A percentile compares a stretch with the other conserved stretches of the same genome.
Evolutionary conservation across 2,888 invertebrate species (phyloP).

Genomic region (Drosophila trichaetosa): DNA sequence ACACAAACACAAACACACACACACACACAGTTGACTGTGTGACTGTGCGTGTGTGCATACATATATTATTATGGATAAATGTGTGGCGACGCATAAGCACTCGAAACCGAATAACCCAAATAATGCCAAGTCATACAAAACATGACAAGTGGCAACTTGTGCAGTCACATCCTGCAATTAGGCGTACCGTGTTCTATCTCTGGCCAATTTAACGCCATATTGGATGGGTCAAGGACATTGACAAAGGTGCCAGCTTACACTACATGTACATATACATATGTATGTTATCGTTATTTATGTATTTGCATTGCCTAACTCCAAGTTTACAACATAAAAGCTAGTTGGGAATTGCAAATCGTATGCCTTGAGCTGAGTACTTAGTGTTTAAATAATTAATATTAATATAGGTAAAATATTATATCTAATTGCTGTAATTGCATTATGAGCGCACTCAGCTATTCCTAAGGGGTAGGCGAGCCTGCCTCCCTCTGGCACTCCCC

Average conservation of each 20-base stretch:
- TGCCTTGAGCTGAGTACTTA: neutral
- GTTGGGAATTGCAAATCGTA: neutral
- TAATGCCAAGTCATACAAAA: constrained; percentile 15
- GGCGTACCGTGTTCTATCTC: neutral
- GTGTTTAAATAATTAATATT: neutral
- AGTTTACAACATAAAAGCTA: neutral
- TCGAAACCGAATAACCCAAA: constrained; percentile 6
- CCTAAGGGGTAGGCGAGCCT: too few relatives aligned
- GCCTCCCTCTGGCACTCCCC: neutral
- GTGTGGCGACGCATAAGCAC: constrained; percentile 8
- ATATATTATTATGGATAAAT: neutral
- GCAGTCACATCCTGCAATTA: constrained; percentile 13
- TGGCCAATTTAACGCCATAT: constrained; percentile 3
- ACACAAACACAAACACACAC: neutral
- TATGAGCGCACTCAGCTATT: neutral
- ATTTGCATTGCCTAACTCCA: neutral
- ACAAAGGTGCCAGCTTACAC: neutral
- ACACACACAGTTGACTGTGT: neutral
- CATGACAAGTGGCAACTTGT: constrained; percentile 12
- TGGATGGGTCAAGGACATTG: constrained; percentile 9
- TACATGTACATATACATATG: too few relatives aligned
- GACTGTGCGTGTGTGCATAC: neutral
- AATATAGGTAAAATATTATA: neutral
- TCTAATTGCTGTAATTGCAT: neutral
- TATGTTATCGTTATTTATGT: neutral